These are phyloP conservation scores for Erethizon dorsatum DNA, from an alignment of 2,797 vertebrate genomes.

Conservation along the genomic window DNA sequence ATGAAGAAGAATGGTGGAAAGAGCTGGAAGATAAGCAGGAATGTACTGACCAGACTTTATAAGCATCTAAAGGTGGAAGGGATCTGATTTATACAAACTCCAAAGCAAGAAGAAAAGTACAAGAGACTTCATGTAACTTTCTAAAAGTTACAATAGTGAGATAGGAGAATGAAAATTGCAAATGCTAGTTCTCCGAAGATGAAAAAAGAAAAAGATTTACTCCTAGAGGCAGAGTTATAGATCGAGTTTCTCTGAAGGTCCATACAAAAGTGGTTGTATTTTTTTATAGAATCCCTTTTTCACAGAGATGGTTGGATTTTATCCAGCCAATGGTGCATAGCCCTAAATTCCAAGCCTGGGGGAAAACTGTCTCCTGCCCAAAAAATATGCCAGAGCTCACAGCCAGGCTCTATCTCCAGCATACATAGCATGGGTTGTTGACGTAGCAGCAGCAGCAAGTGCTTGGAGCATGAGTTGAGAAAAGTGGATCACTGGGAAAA, in stretches of 20 bases:
- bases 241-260: background rate
- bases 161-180: background rate
- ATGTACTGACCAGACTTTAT: background rate
- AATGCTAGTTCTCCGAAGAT: background rate
- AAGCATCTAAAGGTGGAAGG: background rate
- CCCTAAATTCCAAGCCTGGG: background rate
- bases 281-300: background rate
- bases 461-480: background rate
- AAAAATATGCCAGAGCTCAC: background rate
- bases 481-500: background rate
- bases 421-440: background rate
- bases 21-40: background rate
- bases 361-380: background rate
- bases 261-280: background rate
- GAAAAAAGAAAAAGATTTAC: background rate
- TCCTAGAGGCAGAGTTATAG: background rate
- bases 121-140: background rate
- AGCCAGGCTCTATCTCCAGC: background rate
- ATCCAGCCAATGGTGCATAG: background rate
- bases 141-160: background rate
- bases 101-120: background rate
- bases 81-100: background rate
- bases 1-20: background rate
- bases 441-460: background rate
- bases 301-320: background rate